Base-by-base conservation (phyloP, 2,888 invertebrate genomes). In the Eupeodes luniger region DNA sequence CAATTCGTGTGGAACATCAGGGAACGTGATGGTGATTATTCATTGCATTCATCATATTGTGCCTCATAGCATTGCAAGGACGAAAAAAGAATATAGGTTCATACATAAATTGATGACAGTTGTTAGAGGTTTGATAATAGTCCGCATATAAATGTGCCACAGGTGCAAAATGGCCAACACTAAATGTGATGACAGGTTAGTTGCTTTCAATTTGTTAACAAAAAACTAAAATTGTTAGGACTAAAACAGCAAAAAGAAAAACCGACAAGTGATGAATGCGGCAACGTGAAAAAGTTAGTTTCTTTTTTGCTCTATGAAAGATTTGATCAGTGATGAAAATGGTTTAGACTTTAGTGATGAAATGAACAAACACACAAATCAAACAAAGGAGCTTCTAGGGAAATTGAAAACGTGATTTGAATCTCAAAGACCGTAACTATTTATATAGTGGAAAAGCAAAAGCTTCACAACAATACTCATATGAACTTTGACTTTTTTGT, bases 1-100 rank as follows among this genome's bases (percentile, higher is more conserved):
- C 80, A 81, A 87, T 81, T 83, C 77, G 67, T 81, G 72, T 67
- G 5, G 40, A 27, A 27, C 27, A 27, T 27, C 27, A 27, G 5
- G 74, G 59, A 67, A 83, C 87, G 77, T 87, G 87, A 77, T 81
- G 77, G 83, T 55, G 80, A 83, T 83, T 87, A 87, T 87, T 87
- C 83, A 87, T 83, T 81, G 77, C 62, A 76, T 80, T 74, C 72
- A 83, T 64, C 72, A 11, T 19, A 19, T 49, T 66, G 66, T 49
- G 27, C 19, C n/a, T 27, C 27, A 27, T 27, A 36, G 9, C 7
- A 66, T 47, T 40, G 70, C 53, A 57, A 40, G 27, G 0, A 47
- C 44, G 6, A 4, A 40, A 16, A 19, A 55, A 57, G 55, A 44
- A 27, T 27, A 27, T 40, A 40, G 27, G 27, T 27, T 9, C 40